Evolutionary conservation across 2,888 invertebrate genomes (phyloP).

Genomic region (Octodonta nipae): DNA sequence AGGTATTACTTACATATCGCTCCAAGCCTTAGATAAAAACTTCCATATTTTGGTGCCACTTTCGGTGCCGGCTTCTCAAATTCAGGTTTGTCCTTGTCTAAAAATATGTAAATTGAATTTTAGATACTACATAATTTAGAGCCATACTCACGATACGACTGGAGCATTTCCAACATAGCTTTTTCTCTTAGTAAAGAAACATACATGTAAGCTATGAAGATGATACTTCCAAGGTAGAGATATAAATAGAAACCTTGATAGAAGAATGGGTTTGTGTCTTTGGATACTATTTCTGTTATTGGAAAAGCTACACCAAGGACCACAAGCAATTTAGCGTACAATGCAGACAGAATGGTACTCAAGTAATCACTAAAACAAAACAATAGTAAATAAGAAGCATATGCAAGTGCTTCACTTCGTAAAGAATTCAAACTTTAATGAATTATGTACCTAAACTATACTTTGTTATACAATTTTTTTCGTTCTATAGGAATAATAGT

Average conservation of each 20-base stretch:
- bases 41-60: slow-evolving; percentile 54
- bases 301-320: slow-evolving; percentile 95
- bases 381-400: not conserved
- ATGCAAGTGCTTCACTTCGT: too few relatives aligned
- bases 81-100: slow-evolving; percentile 10
- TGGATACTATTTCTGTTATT: slow-evolving; percentile 89
- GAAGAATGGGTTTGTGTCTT: slow-evolving; percentile 83
- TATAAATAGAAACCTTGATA: slow-evolving; percentile 66
- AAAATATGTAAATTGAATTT: too few relatives aligned
- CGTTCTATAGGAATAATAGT: too few relatives aligned
- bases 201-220: slow-evolving; percentile 54
- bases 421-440: too few relatives aligned
- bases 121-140: too few relatives aligned
- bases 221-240: slow-evolving; percentile 54
- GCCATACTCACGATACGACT: slow-evolving; percentile 27
- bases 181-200: slow-evolving; percentile 49
- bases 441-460: too few relatives aligned
- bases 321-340: slow-evolving; percentile 84
- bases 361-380: slow-evolving; percentile 60
- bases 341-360: slow-evolving; percentile 77
- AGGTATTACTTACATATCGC: slow-evolving; percentile 62
- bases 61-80: slow-evolving; percentile 8
- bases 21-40: slow-evolving; percentile 85
- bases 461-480: too few relatives aligned
- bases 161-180: slow-evolving; percentile 34